Base-by-base conservation (phyloP, 2,113 vertebrate species). In the Dasyurus viverrinus region DNA sequence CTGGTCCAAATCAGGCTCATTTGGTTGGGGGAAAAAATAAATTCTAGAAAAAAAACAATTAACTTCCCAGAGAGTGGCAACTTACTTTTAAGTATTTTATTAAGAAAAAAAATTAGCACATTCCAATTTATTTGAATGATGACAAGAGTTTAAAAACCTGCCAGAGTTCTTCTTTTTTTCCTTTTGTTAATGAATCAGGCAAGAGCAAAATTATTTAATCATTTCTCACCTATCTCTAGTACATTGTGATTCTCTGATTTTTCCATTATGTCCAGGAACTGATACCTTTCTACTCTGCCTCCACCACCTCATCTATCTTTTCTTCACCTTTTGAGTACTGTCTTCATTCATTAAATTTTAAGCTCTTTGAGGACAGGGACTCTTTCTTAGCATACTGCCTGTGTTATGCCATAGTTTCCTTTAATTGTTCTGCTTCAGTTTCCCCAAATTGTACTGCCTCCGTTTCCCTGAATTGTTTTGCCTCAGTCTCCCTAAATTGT, bases 11-110 rank as follows among this genome's bases (percentile, higher is more conserved):
- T 76, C 55, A 94, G 36, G n/a, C 90, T 48, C 42, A 54, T 42
- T 92, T 1, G 16, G 10, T 46, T 52, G 6, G 11, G 8, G 36
- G 60, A 57, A 97, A 94, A 53, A 24, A 57, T 14, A 57, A 91
- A 48, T 93, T 91, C 27, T 89, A 93, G 30, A 94, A 89, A 95
- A 96, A 54, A 90, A 89, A 30, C 10, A 47, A 60, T 42, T n/a
- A 84, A 84, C 42, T 84, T 42, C 42, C 68, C 68, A 42, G 68
- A 84, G 42, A 42, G 1, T 84, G 7, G 68, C 4, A 57, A 26
- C 22, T 53, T 53, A 8, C 47, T 76, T 42, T 93, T 50, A 89
- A 94, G 60, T 23, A 76, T 22, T 91, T 89, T 94, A 84, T 92
- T 93, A 48, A 94, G 36, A 30, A 47, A 76, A 48, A 92, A 94